phyloP scores from a whole-genome alignment of 2,797 vertebrate species.

The Scyliorhinus canicula region DNA sequence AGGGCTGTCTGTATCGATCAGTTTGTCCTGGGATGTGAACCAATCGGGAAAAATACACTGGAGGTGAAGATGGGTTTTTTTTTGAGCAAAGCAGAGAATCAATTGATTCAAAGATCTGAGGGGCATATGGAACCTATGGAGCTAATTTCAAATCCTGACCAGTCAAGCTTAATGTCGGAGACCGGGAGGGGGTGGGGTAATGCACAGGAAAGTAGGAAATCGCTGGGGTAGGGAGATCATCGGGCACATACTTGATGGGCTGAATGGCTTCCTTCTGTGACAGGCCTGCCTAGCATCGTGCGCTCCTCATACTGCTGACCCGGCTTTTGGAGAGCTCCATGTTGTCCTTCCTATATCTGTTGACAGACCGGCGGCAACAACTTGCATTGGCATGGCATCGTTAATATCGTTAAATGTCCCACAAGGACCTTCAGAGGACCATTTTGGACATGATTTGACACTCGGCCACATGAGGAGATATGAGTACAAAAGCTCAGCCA shows the following conservation, averaged over 20 bases:
- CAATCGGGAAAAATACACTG: neutral
- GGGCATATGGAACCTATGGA: neutral
- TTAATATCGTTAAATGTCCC: neutral
- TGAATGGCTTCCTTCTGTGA: neutral
- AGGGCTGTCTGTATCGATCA: neutral
- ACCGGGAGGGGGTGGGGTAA: fast-evolving
- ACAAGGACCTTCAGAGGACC: neutral
- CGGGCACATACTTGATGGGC: neutral
- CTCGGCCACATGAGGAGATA: neutral
- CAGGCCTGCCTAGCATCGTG: neutral
- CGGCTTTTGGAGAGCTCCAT: no score
- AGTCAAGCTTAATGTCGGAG: neutral
- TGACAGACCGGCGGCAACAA: neutral
- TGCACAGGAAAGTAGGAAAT: neutral
- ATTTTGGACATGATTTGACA: neutral
- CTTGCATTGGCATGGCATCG: neutral
- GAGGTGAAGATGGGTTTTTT: neutral
- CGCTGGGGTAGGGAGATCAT: neutral
- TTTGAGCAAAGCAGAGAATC: neutral
- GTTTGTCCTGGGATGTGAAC: neutral
- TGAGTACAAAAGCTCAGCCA: no score
- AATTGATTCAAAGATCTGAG: neutral
- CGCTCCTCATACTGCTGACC: no score
- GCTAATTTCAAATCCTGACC: neutral
- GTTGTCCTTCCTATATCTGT: neutral